These are phyloP conservation scores for Plusia festucae DNA, from an alignment of 2,888 invertebrate genomes.

Conservation along the genomic window DNA sequence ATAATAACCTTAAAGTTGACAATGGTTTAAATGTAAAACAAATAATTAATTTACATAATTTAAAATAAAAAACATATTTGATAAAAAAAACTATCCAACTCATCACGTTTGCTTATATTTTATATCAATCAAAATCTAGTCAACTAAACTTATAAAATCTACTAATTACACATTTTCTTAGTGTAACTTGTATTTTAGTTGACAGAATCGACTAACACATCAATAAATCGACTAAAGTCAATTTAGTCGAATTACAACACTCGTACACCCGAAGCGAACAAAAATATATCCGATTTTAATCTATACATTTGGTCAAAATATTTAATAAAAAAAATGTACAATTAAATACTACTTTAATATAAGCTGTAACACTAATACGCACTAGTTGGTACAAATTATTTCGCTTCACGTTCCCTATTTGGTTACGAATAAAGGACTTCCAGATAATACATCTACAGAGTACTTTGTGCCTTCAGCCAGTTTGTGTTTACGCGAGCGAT, in stretches of 20 bases:
- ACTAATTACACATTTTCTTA: slow-evolving; percentile 20
- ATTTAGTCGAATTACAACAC: slow-evolving; percentile 53
- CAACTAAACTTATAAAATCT: slow-evolving; percentile 33
- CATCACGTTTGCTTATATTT: slow-evolving; percentile 35
- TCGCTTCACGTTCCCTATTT: slow-evolving; percentile 24
- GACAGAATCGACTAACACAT: slow-evolving; percentile 41
- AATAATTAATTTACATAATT: slow-evolving; percentile 15
- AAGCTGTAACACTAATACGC: slow-evolving; percentile 50
- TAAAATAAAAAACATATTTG: slow-evolving; percentile 38
- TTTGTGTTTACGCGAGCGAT: too few relatives aligned
- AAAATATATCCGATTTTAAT: slow-evolving; percentile 57
- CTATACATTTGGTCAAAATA: slow-evolving; percentile 78
- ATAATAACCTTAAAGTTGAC: slow-evolving; percentile 22
- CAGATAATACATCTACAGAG: neutral
- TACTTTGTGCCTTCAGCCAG: too few relatives aligned
- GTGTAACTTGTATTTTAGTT: slow-evolving; percentile 32
- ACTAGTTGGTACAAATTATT: slow-evolving; percentile 47
- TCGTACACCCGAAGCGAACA: slow-evolving; percentile 51
- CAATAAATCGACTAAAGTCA: slow-evolving; percentile 49
- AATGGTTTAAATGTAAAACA: slow-evolving; percentile 33
- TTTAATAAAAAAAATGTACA: slow-evolving; percentile 65
- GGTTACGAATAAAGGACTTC: neutral
- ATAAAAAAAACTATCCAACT: slow-evolving; percentile 49
- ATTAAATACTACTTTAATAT: slow-evolving; percentile 58
- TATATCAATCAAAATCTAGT: slow-evolving; percentile 33